Conservation (phyloP, 2,113 vertebrate genomes). For the Oncorhynchus keta region DNA sequence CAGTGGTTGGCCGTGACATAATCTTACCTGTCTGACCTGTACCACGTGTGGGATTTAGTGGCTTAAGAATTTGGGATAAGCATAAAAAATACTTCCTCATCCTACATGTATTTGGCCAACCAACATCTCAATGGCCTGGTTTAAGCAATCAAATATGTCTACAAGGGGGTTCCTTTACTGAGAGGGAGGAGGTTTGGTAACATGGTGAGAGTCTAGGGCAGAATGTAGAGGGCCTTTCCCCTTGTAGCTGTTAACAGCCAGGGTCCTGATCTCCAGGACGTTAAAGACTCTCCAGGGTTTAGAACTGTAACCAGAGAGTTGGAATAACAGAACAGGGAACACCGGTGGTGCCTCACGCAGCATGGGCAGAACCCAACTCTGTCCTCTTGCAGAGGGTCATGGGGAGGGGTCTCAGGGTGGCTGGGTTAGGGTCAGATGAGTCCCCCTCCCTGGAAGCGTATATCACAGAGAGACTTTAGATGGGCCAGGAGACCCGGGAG, state of each 20-base stretch:
- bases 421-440: constrained; percentile 51
- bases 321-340: constrained; percentile 71
- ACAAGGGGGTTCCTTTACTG: neutral
- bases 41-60: neutral
- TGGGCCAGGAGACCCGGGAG: neutral
- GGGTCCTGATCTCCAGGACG: constrained; percentile 69
- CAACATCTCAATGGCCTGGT: neutral
- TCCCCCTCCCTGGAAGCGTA: constrained; percentile 25
- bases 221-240: constrained; percentile 63
- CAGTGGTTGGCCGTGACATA: too few relatives aligned
- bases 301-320: constrained; percentile 76
- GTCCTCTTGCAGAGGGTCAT: constrained; percentile 50
- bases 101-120: neutral
- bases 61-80: neutral
- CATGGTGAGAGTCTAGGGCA: constrained; percentile 51
- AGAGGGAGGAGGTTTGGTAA: constrained; percentile 13
- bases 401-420: constrained; percentile 15
- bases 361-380: constrained; percentile 41
- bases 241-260: constrained; percentile 75
- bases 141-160: neutral
- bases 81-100: neutral
- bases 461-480: constrained; percentile 33
- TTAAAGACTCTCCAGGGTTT: constrained; percentile 79
- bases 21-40: too few relatives aligned
- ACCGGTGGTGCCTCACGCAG: constrained; percentile 45